These are phyloP conservation scores for Muschampia staudingeri DNA, from an alignment of 2,888 invertebrate species.

Conservation along the genomic window DNA sequence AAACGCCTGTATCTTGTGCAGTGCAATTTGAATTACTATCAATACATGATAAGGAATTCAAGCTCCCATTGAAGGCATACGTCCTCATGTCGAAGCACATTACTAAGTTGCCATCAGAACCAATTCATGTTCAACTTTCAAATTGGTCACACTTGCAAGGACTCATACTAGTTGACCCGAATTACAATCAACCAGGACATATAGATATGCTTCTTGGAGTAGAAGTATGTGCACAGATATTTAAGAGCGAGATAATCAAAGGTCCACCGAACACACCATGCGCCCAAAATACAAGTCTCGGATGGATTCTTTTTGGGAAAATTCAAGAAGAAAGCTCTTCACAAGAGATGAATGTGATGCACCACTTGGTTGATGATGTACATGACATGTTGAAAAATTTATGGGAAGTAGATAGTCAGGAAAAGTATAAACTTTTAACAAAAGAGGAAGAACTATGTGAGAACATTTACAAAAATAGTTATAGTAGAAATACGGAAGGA, in stretches of 20 bases:
- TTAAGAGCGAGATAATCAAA: slow-evolving; percentile 52
- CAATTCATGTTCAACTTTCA: too few species aligned
- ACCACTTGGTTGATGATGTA: neutral
- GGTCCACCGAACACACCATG: slow-evolving; percentile 61
- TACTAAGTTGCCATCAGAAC: too few species aligned
- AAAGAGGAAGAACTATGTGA: slow-evolving; percentile 64
- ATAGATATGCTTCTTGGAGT: neutral
- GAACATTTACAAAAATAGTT: slow-evolving; percentile 52
- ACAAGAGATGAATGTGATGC: neutral
- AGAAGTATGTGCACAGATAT: slow-evolving; percentile 24
- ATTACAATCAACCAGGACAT: neutral
- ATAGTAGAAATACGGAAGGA: slow-evolving; percentile 49
- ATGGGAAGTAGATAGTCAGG: neutral
- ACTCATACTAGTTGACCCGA: neutral
- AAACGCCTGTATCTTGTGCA: neutral
- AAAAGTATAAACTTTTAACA: slow-evolving; percentile 42
- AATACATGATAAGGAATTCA: neutral
- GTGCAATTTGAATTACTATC: neutral
- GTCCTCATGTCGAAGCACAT: neutral
- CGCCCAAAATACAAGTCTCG: slow-evolving; percentile 66
- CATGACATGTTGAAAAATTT: neutral
- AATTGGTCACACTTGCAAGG: too few species aligned
- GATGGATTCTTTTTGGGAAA: slow-evolving; percentile 66
- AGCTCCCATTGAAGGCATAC: neutral
- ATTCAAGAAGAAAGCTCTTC: slow-evolving; percentile 22